Conservation (phyloP, 1,140 invertebrate genomes). For the Cardiocondyla obscurior region DNA sequence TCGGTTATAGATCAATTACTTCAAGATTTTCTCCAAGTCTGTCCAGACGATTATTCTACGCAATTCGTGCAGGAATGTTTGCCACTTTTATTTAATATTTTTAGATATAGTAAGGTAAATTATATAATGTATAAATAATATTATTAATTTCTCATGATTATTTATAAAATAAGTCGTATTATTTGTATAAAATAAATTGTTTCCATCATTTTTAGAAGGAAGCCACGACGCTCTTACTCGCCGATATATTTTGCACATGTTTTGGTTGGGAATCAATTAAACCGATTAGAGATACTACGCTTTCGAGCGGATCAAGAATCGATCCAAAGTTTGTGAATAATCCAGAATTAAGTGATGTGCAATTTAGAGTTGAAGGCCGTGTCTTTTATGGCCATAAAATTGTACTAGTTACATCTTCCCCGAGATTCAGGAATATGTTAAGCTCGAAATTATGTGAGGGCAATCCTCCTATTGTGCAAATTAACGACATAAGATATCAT, state of each 20-base stretch:
- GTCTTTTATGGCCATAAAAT: slow-evolving; percentile 98
- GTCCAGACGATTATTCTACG: slow-evolving; percentile 92
- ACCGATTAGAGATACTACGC: slow-evolving; percentile 89
- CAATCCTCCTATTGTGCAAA: slow-evolving; percentile 93
- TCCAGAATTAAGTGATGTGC: slow-evolving; percentile 95
- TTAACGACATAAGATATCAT: slow-evolving; percentile 96
- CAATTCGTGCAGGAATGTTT: slow-evolving; percentile 96
- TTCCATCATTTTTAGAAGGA: slow-evolving; percentile 87
- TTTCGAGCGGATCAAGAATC: slow-evolving; percentile 90
- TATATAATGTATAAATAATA: not conserved
- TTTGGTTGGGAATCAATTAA: slow-evolving; percentile 94
- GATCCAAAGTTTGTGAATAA: slow-evolving; percentile 97
- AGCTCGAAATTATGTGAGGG: slow-evolving; percentile 91
- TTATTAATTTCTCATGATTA: slow-evolving; percentile 10
- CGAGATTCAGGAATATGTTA: slow-evolving; percentile 93
- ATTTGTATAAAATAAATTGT: slow-evolving; percentile 45
- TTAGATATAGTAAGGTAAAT: slow-evolving; percentile 93
- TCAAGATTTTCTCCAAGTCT: slow-evolving; percentile 95
- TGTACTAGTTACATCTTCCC: slow-evolving; percentile 94
- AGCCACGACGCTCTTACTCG: slow-evolving; percentile 92
- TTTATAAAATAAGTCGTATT: not conserved
- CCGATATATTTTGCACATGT: slow-evolving; percentile 95
- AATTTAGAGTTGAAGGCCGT: slow-evolving; percentile 94
- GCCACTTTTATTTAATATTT: slow-evolving; percentile 94
- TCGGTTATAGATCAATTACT: slow-evolving; percentile 94